Evolutionary conservation across 2,113 vertebrate species (phyloP).

Genomic region (Clupea harengus): DNA sequence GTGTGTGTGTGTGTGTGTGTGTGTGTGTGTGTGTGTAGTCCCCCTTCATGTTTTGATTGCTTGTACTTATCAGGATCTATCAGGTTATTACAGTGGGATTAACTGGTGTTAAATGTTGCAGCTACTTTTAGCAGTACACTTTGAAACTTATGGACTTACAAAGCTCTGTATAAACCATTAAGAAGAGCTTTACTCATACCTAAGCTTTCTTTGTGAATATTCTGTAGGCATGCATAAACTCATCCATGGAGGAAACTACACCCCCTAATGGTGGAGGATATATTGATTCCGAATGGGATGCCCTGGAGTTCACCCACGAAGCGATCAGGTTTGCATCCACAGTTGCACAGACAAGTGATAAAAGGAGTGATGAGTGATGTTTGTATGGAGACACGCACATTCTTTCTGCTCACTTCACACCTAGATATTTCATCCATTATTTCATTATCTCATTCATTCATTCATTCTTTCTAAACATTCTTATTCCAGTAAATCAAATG

Average conservation of each 20-base stretch:
- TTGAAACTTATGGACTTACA: not conserved
- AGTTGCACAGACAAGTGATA: not conserved
- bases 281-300: not conserved
- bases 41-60: not conserved
- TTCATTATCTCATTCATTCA: not conserved
- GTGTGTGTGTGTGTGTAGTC: not conserved
- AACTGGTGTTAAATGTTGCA: not conserved
- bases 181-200: not conserved
- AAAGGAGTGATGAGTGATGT: not conserved
- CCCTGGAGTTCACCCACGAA: not conserved
- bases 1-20: constrained; percentile 19
- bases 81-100: not conserved
- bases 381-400: not conserved
- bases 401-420: too few species aligned
- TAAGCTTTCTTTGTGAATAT: not conserved
- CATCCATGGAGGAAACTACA: constrained; percentile 42
- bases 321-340: not conserved
- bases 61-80: not conserved
- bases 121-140: not conserved
- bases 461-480: not conserved
- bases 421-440: too few species aligned
- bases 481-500: not conserved
- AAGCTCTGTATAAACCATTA: not conserved
- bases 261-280: constrained; percentile 40
- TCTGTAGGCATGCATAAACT: not conserved